A percentile compares a stretch with the other conserved stretches of the same genome.
phyloP scores from a whole-genome alignment of 1,140 invertebrate species.

The Euura saliciscinereae region DNA sequence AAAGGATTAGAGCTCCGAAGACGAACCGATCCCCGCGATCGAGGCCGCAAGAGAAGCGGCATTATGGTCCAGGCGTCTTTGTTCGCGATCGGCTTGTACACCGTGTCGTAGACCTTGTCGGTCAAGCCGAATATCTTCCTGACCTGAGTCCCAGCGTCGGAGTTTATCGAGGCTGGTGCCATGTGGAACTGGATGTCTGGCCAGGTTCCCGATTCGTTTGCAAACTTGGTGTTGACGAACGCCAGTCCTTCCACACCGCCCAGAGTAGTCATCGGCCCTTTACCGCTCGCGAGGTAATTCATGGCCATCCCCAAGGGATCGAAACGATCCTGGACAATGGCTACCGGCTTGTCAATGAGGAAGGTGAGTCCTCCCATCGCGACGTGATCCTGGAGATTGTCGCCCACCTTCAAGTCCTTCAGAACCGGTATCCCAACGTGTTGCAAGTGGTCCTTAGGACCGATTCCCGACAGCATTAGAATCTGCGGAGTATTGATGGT shows the following conservation, averaged over 20 bases:
- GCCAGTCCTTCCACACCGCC: constrained; percentile 86
- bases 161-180: constrained; percentile 84
- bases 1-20: constrained; percentile 81
- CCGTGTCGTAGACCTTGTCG: constrained; percentile 79
- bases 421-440: constrained; percentile 74
- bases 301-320: constrained; percentile 77
- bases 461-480: constrained; percentile 87
- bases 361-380: constrained; percentile 83
- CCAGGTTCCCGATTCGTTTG: constrained; percentile 73
- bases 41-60: constrained; percentile 79
- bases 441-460: constrained; percentile 75
- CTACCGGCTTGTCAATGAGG: constrained; percentile 74
- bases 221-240: constrained; percentile 83
- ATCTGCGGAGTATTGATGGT: constrained; percentile 82
- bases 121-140: constrained; percentile 81
- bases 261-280: constrained; percentile 83
- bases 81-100: constrained; percentile 77
- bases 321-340: constrained; percentile 76
- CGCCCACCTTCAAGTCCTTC: constrained; percentile 76
- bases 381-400: constrained; percentile 84
- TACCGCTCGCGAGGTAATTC: constrained; percentile 77
- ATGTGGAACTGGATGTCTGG: constrained; percentile 89
- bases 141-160: constrained; percentile 76
- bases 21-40: constrained; percentile 78
- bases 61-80: constrained; percentile 84